Evolutionary conservation across 2,113 vertebrate genomes (phyloP).

Genomic region (Steatornis caripensis): DNA sequence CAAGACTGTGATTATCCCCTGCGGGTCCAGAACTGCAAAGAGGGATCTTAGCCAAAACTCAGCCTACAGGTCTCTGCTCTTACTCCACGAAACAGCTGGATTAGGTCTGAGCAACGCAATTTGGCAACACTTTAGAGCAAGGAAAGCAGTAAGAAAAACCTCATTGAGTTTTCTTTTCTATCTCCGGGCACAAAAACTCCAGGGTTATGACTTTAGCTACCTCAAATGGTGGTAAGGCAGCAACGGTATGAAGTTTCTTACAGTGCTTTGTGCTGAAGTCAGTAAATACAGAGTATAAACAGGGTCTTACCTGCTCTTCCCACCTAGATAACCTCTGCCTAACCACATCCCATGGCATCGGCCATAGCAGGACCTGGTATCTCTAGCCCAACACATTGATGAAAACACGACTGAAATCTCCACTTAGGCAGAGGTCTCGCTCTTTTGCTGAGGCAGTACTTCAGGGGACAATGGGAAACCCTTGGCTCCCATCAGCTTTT

Average conservation of each 20-base stretch:
- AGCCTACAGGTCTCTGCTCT: not conserved
- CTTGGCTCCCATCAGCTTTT: not conserved
- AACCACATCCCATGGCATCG: rapidly evolving
- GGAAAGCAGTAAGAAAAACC: not conserved
- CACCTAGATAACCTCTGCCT: not conserved
- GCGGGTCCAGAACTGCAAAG: not conserved
- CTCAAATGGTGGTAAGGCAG: not conserved
- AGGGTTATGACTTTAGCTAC: not conserved
- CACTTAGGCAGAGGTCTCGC: not conserved
- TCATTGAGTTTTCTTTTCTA: not conserved
- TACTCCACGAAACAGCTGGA: not conserved
- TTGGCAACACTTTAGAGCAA: not conserved
- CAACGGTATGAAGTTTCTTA: not conserved
- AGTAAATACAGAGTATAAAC: not conserved
- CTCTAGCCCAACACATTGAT: not conserved
- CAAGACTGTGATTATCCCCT: not conserved
- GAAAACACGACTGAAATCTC: not conserved
- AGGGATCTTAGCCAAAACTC: not conserved
- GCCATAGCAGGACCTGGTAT: not conserved
- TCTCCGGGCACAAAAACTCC: not conserved
- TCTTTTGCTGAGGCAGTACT: not conserved
- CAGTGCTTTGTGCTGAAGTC: not conserved
- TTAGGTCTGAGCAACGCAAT: not conserved
- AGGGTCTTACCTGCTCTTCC: not conserved
- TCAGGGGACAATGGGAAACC: not conserved